Conservation (phyloP, 1,140 invertebrate species). For the Dreissena rostriformis region DNA sequence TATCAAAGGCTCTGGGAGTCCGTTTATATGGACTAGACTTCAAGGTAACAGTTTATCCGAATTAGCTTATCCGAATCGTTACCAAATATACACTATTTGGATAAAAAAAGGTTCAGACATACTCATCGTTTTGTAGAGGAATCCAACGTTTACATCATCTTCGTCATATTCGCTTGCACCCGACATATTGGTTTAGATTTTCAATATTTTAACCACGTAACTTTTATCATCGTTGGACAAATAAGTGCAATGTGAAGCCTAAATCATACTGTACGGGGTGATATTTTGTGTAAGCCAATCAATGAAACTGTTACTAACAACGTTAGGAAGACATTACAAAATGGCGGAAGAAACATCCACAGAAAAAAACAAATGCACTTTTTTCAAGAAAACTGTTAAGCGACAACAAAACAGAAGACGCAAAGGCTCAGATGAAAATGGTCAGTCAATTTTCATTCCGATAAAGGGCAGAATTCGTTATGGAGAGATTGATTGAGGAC, state of each 20-base stretch:
- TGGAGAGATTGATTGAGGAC: neutral
- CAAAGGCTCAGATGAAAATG: constrained; percentile 19
- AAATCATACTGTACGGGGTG: too few relatives aligned
- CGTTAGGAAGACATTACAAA: constrained; percentile 31
- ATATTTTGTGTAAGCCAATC: constrained; percentile 29
- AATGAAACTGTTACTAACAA: neutral
- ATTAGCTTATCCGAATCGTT: too few relatives aligned
- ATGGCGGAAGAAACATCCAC: constrained; percentile 60
- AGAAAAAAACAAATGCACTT: constrained; percentile 49
- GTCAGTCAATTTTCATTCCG: constrained; percentile 1
- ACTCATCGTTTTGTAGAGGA: constrained; percentile 72
- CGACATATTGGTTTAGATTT: constrained; percentile 19
- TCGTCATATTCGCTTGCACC: constrained; percentile 54
- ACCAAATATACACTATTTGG: too few relatives aligned
- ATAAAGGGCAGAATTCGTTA: neutral
- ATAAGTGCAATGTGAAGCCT: too few relatives aligned
- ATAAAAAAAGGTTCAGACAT: constrained; percentile 35
- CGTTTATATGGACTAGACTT: too few relatives aligned
- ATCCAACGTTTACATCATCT: constrained; percentile 69
- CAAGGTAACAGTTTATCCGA: too few relatives aligned
- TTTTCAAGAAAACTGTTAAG: constrained; percentile 64
- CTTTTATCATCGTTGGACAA: too few relatives aligned
- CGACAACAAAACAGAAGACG: constrained; percentile 48
- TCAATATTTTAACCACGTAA: too few relatives aligned
- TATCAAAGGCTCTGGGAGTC: too few relatives aligned